Percentiles rank a stretch among this genome's conserved stretches.
These are phyloP conservation scores for Epinephelus fuscoguttatus DNA, from an alignment of 2,113 vertebrate species.

Conservation along the genomic window DNA sequence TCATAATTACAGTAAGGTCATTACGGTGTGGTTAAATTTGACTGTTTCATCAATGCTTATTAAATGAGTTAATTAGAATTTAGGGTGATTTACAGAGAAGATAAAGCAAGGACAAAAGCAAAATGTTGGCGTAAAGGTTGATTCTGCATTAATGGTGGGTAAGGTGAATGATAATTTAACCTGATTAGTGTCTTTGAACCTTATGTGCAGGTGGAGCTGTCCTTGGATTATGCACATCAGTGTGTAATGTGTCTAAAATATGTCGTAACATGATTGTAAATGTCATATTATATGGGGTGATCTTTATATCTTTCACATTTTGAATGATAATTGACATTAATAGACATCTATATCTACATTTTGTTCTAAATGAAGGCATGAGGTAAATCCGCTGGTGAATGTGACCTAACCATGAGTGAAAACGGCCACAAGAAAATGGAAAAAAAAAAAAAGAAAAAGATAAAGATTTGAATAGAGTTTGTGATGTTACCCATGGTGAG, in stretches of 20 bases:
- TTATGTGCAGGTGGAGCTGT: neutral
- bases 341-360: neutral
- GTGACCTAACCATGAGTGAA: neutral
- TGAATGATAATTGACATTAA: neutral
- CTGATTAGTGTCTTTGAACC: neutral
- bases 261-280: neutral
- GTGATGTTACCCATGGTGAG: neutral
- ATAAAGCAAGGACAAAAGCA: slow-evolving; percentile 32
- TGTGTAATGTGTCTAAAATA: neutral
- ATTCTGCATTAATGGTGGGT: slow-evolving; percentile 3
- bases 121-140: neutral
- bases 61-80: slow-evolving; percentile 58
- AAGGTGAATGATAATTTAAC: neutral
- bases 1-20: slow-evolving; percentile 62
- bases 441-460: neutral
- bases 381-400: neutral
- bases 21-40: slow-evolving; percentile 46
- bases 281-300: neutral
- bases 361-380: neutral
- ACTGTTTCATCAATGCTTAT: slow-evolving; percentile 58
- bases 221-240: neutral
- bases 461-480: neutral
- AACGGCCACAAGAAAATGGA: neutral
- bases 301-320: neutral
- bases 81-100: slow-evolving; percentile 19